Conservation (phyloP, 2,797 vertebrate species). For the Crocidura indochinensis region DNA sequence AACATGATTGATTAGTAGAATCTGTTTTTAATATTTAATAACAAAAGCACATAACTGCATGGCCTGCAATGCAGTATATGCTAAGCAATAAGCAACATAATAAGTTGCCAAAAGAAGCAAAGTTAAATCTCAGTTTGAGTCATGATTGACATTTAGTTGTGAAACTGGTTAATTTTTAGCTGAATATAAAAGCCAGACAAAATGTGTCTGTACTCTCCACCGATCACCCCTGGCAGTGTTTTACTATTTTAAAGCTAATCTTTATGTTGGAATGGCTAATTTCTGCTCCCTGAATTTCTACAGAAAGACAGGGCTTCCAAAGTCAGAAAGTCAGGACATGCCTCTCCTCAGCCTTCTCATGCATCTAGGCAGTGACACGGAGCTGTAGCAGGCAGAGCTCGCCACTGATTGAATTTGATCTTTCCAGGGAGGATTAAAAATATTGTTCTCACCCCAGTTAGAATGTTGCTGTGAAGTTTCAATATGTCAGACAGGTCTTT, state of each 20-base stretch:
- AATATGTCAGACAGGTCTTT: constrained; percentile 83
- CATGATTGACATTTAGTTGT: constrained; percentile 75
- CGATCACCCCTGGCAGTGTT: neutral
- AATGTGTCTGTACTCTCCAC: constrained; percentile 23
- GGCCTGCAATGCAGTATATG: constrained; percentile 30
- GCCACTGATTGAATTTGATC: constrained; percentile 87
- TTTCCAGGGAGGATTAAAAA: constrained; percentile 87
- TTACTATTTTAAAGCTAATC: constrained; percentile 63
- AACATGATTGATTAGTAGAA: constrained; percentile 67
- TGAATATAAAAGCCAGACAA: constrained; percentile 62
- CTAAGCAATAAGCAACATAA: neutral
- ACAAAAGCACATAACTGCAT: constrained; percentile 40
- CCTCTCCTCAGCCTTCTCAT: constrained; percentile 70
- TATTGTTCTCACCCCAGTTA: constrained; percentile 85
- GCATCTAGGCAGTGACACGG: constrained; percentile 75
- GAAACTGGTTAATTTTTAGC: constrained; percentile 75
- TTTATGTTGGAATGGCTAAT: constrained; percentile 76
- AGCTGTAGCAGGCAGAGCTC: constrained; percentile 73
- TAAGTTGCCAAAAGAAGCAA: constrained; percentile 34
- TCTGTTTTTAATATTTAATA: constrained; percentile 57
- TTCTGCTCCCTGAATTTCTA: constrained; percentile 36
- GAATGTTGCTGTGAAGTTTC: constrained; percentile 83
- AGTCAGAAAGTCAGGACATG: constrained; percentile 58
- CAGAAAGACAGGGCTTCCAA: constrained; percentile 70
- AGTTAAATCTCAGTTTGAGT: constrained; percentile 47